These are phyloP conservation scores for Microtus ochrogaster DNA, from an alignment of 2,113 vertebrate genomes.

Conservation along the genomic window DNA sequence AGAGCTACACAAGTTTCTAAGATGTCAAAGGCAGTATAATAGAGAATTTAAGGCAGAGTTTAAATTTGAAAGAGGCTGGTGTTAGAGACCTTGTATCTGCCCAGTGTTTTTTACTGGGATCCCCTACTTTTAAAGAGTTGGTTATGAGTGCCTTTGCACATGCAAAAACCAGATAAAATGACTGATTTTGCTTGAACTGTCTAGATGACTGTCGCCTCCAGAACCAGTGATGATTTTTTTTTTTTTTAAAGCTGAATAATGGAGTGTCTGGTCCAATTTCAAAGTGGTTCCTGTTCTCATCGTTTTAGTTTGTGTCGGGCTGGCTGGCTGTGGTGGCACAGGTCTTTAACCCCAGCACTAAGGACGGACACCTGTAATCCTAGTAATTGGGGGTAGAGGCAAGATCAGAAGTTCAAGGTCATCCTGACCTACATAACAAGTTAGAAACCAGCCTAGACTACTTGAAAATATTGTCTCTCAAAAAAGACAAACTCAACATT, in stretches of 20 bases:
- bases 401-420: background rate
- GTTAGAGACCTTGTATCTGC: slow-evolving; percentile 22
- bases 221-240: background rate
- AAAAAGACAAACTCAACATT: background rate
- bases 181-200: slow-evolving; percentile 4
- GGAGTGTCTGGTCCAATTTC: slow-evolving; percentile 54
- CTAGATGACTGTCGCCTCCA: background rate
- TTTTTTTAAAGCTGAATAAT: slow-evolving; percentile 24
- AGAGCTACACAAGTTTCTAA: slow-evolving; percentile 48
- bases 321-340: background rate
- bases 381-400: background rate
- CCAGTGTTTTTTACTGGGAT: background rate
- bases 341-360: background rate
- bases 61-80: slow-evolving; percentile 68
- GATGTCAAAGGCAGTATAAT: slow-evolving; percentile 67
- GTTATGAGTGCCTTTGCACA: background rate
- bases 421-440: background rate
- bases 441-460: background rate
- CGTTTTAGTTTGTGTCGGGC: background rate
- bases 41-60: slow-evolving; percentile 73
- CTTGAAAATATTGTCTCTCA: background rate
- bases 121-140: background rate
- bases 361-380: background rate
- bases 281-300: slow-evolving; percentile 57
- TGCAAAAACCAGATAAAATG: slow-evolving; percentile 17